These are phyloP conservation scores for Antheraea yamamai DNA, from an alignment of 2,888 invertebrate species.

Conservation along the genomic window DNA sequence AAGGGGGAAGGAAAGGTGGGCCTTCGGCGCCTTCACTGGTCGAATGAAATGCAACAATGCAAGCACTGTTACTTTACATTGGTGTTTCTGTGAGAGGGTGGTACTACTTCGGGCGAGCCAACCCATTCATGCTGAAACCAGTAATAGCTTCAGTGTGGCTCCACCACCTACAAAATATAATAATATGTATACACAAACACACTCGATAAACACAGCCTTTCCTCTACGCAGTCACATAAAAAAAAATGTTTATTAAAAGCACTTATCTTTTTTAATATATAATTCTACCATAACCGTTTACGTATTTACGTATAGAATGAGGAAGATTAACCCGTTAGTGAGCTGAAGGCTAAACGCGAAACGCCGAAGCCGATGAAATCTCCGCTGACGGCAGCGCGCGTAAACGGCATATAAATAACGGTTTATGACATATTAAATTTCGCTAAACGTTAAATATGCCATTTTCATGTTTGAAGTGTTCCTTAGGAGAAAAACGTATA, in stretches of 20 bases:
- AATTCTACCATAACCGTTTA: neutral
- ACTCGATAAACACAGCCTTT: too few relatives aligned
- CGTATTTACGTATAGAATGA: slow-evolving; percentile 39
- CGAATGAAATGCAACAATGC: too few relatives aligned
- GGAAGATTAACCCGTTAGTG: slow-evolving; percentile 50
- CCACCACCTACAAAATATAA: too few relatives aligned
- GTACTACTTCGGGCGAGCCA: too few relatives aligned
- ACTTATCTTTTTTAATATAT: neutral
- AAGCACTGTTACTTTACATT: too few relatives aligned
- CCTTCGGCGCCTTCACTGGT: too few relatives aligned
- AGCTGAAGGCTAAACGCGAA: slow-evolving; percentile 36
- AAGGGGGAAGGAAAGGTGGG: too few relatives aligned
- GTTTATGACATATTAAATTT: slow-evolving; percentile 77
- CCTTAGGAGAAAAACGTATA: neutral
- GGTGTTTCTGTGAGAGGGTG: too few relatives aligned
- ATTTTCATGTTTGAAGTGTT: slow-evolving; percentile 63
- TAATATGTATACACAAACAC: too few relatives aligned
- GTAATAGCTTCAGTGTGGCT: too few relatives aligned
- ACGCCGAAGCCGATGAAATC: slow-evolving; percentile 54
- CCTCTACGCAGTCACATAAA: neutral
- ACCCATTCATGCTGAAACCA: too few relatives aligned
- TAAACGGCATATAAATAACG: slow-evolving; percentile 71
- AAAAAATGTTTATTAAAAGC: neutral
- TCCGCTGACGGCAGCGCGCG: slow-evolving; percentile 46
- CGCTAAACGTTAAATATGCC: slow-evolving; percentile 72